A percentile compares a stretch with the other conserved stretches of the same genome.
Evolutionary conservation across 2,797 vertebrate species (phyloP).

Genomic region (Peromyscus melanophrys): DNA sequence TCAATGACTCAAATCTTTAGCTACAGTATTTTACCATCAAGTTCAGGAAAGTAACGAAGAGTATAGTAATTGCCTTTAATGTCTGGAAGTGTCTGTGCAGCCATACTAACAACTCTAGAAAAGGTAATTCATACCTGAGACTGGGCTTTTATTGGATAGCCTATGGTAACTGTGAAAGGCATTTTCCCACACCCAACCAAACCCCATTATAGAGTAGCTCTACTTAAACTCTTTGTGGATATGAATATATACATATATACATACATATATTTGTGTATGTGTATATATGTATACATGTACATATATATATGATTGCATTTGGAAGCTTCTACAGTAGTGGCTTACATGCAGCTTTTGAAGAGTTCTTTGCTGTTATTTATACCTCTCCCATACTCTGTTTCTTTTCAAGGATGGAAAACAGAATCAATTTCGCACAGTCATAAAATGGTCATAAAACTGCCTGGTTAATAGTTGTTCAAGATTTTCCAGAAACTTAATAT

Average conservation of each 20-base stretch:
- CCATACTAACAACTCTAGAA: background rate
- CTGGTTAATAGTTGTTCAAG: background rate
- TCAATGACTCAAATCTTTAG: background rate
- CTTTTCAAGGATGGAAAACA: background rate
- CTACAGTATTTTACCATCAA: background rate
- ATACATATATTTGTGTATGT: background rate
- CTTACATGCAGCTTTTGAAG: background rate
- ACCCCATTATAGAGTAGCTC: background rate
- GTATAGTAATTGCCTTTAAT: background rate
- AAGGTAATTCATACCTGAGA: background rate
- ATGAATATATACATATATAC: background rate
- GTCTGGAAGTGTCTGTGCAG: background rate
- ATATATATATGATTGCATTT: background rate
- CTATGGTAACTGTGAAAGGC: no score
- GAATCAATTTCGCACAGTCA: background rate
- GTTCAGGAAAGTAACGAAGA: background rate
- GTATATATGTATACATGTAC: background rate
- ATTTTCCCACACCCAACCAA: background rate
- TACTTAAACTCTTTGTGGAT: background rate
- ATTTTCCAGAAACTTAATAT: background rate
- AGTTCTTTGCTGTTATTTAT: background rate
- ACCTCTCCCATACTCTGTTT: background rate
- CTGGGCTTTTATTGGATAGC: background rate
- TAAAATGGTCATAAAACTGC: background rate
- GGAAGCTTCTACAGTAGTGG: background rate